These are phyloP conservation scores for Athalia rosae DNA, from an alignment of 2,888 invertebrate genomes.

Conservation along the genomic window DNA sequence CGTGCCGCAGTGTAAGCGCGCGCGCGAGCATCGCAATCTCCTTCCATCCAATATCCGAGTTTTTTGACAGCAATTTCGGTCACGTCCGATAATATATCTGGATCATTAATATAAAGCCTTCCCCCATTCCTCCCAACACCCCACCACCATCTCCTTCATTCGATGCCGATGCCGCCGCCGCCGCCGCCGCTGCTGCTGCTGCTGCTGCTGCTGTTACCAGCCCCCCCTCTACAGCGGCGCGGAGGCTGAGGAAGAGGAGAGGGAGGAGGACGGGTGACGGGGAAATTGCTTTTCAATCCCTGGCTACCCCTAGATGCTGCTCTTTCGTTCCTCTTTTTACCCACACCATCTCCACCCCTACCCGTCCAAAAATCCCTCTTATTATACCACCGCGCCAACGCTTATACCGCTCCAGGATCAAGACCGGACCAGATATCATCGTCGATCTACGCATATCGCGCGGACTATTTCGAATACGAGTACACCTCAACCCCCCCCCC, in stretches of 20 bases:
- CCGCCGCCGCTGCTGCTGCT: background rate
- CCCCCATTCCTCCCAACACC: slow-evolving; percentile 60
- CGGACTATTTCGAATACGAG: no score
- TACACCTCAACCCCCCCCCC: no score
- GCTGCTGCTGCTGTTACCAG: background rate
- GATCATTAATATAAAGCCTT: slow-evolving; percentile 74
- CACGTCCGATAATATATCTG: slow-evolving; percentile 74
- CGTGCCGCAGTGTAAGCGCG: background rate
- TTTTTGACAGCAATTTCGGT: slow-evolving; percentile 74
- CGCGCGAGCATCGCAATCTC: slow-evolving; percentile 69
- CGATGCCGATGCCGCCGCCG: slow-evolving; percentile 44
- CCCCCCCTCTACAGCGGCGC: slow-evolving; percentile 2
- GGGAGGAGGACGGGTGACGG: slow-evolving; percentile 55
- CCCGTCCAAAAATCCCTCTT: slow-evolving; percentile 35
- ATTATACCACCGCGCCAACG: slow-evolving; percentile 10
- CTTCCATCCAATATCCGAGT: slow-evolving; percentile 74
- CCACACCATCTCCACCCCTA: slow-evolving; percentile 46
- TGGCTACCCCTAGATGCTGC: slow-evolving; percentile 60
- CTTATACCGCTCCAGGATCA: slow-evolving; percentile 7
- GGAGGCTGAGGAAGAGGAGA: background rate
- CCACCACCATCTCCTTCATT: slow-evolving; percentile 59
- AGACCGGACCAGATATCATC: slow-evolving; percentile 36
- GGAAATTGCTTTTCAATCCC: slow-evolving; percentile 74
- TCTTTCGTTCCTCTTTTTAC: no score
- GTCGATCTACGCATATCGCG: slow-evolving; percentile 9